Conservation (phyloP, 2,113 vertebrate genomes). For the Corynorhinus townsendii region DNA sequence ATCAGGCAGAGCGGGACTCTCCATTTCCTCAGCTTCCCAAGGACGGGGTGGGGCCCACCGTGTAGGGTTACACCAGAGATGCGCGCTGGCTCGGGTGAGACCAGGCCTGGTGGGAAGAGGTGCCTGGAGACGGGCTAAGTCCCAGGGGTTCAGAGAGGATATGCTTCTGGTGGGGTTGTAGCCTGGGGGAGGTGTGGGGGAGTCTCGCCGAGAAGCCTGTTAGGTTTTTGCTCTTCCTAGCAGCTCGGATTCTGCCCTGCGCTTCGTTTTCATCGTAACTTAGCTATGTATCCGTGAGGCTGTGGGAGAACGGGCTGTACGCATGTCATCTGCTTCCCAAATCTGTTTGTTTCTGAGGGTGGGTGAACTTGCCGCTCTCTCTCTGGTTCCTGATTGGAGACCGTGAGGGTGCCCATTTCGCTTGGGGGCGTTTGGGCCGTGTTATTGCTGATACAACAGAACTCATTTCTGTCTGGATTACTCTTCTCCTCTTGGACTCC, state of each 20-base stretch:
- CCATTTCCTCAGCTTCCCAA: rapidly evolving
- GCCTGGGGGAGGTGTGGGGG: not conserved
- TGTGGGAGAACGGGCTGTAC: not conserved
- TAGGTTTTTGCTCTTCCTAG: not conserved
- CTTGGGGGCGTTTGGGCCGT: not conserved
- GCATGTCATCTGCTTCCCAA: not conserved
- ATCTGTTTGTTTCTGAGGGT: not conserved
- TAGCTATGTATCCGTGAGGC: not conserved
- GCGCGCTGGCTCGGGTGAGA: rapidly evolving
- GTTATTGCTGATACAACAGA: no score
- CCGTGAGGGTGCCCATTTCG: not conserved
- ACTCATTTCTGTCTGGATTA: not conserved
- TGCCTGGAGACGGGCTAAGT: not conserved
- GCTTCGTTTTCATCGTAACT: rapidly evolving
- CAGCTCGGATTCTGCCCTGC: rapidly evolving
- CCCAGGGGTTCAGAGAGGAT: not conserved
- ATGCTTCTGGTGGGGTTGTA: not conserved
- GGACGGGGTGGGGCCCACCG: not conserved
- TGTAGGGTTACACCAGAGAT: not conserved
- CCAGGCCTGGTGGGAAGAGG: not conserved
- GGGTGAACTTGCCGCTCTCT: not conserved
- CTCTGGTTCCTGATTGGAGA: not conserved
- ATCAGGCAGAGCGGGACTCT: not conserved
- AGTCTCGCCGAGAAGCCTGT: not conserved
- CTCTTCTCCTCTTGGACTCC: not conserved